A percentile compares a stretch with the other conserved stretches of the same genome.
Conservation (phyloP, 2,797 vertebrate species). For the Rhinichthys osculus region DNA sequence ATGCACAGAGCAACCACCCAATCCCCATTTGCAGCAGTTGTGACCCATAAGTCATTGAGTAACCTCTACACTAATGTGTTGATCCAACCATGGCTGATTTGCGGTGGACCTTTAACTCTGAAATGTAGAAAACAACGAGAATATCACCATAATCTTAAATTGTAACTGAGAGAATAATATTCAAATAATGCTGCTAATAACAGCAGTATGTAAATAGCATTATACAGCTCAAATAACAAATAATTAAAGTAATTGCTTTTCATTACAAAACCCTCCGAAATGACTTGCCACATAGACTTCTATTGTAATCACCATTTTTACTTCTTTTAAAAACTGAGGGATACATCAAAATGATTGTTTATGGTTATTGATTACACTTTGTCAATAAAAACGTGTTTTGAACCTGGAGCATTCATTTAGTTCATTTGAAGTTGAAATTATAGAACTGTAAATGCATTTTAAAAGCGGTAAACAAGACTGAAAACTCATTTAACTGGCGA, state of each 20-base stretch:
- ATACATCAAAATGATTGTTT: background rate
- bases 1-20: slow-evolving; percentile 36
- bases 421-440: background rate
- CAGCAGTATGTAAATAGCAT: background rate
- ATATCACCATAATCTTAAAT: background rate
- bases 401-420: background rate
- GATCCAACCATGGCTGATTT: background rate
- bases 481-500: background rate
- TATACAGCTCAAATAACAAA: background rate
- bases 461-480: background rate
- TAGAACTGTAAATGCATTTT: background rate
- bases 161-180: background rate
- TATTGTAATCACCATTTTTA: background rate
- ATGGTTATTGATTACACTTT: background rate
- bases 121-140: background rate
- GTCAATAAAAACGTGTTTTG: background rate
- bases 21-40: background rate
- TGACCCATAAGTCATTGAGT: background rate
- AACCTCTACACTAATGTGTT: background rate
- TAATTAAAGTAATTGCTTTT: background rate
- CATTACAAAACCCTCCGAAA: background rate
- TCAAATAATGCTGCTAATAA: background rate
- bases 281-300: background rate
- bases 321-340: background rate
- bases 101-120: background rate